A percentile compares a stretch with the other conserved stretches of the same genome.
These are phyloP conservation scores for Drosophila trichaetosa DNA, from an alignment of 2,888 invertebrate species.

Conservation along the genomic window DNA sequence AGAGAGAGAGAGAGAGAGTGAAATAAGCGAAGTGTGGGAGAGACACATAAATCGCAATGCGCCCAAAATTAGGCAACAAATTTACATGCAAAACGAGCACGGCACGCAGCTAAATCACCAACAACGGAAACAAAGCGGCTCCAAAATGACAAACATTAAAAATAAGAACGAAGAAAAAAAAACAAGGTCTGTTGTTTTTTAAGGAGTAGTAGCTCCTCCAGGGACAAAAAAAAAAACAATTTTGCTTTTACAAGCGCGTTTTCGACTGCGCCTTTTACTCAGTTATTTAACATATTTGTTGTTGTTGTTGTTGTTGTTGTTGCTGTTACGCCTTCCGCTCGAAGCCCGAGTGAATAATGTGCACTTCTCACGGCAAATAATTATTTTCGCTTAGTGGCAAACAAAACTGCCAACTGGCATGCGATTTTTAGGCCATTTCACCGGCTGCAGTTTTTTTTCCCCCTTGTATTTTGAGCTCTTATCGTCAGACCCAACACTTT, in stretches of 20 bases:
- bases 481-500: slow-evolving; percentile 41
- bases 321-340: slow-evolving; percentile 31
- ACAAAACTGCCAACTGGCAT: slow-evolving; percentile 69
- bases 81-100: slow-evolving; percentile 66
- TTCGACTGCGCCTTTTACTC: slow-evolving; percentile 50
- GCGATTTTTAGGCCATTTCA: slow-evolving; percentile 68
- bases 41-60: slow-evolving; percentile 58
- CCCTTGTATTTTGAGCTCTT: slow-evolving; percentile 25
- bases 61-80: slow-evolving; percentile 72
- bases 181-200: slow-evolving; percentile 18
- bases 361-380: slow-evolving; percentile 82
- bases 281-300: slow-evolving; percentile 69
- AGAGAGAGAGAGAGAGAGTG: not conserved
- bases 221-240: slow-evolving; percentile 50
- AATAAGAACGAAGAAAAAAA: slow-evolving; percentile 16
- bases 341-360: slow-evolving; percentile 77
- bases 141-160: slow-evolving; percentile 59
- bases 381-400: slow-evolving; percentile 74
- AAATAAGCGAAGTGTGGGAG: slow-evolving; percentile 1
- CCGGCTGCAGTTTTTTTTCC: slow-evolving; percentile 35
- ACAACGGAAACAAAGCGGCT: slow-evolving; percentile 34
- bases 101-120: slow-evolving; percentile 67
- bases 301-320: slow-evolving; percentile 22
- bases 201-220: not conserved
- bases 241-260: slow-evolving; percentile 65